These are phyloP conservation scores for Irena cyanogastra DNA, from an alignment of 2,113 vertebrate genomes.

Conservation along the genomic window DNA sequence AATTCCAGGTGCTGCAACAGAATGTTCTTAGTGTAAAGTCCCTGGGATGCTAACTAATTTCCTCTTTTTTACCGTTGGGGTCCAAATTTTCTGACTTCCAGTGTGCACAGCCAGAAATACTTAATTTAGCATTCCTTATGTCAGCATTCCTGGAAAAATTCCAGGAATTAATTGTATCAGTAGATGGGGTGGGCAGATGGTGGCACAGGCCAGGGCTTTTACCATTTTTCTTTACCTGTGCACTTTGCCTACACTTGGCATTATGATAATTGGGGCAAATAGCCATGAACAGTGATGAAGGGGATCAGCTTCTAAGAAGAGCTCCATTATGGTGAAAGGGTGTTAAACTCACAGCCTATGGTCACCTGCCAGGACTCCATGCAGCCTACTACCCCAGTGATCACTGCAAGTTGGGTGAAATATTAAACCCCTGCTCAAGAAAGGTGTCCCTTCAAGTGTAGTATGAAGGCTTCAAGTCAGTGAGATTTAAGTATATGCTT, in stretches of 20 bases:
- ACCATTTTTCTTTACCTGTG: not conserved
- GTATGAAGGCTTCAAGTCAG: not conserved
- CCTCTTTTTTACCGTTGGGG: not conserved
- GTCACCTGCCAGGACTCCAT: not conserved
- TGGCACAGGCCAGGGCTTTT: not conserved
- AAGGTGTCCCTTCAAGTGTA: not conserved
- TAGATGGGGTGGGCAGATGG: not conserved
- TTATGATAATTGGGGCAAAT: not conserved
- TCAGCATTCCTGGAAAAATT: not conserved
- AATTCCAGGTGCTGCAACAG: not conserved
- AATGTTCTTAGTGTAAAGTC: not conserved
- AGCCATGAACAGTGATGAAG: not conserved
- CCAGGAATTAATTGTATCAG: not conserved
- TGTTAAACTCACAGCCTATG: not conserved
- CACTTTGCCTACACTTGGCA: not conserved
- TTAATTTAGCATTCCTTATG: slow-evolving; percentile 3
- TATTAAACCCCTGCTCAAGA: not conserved
- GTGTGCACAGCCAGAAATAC: not conserved
- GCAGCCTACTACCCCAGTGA: not conserved
- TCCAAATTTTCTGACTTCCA: not conserved
- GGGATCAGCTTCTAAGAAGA: not conserved
- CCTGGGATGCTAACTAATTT: not conserved
- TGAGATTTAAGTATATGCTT: not conserved
- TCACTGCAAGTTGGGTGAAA: not conserved
- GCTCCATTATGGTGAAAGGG: not conserved